These are phyloP conservation scores for Brachionus rotundiformis DNA, from an alignment of 1,140 invertebrate genomes.

Conservation along the genomic window DNA sequence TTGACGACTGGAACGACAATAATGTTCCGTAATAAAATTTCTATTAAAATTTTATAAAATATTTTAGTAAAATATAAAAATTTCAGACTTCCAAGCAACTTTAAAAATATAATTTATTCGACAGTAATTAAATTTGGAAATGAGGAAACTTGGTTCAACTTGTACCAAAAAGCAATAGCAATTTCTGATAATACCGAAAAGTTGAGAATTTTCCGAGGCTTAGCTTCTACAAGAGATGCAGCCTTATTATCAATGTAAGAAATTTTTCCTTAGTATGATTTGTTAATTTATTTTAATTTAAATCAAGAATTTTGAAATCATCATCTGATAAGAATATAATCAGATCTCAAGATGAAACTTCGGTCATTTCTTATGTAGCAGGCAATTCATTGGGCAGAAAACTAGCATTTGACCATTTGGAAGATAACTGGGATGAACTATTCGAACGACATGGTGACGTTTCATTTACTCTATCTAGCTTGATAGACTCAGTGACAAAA, in stretches of 20 bases:
- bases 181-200: slow-evolving; percentile 45
- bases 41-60: neutral
- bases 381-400: neutral
- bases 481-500: slow-evolving; percentile 56
- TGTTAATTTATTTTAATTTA: neutral
- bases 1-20: slow-evolving; percentile 24
- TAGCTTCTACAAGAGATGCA: neutral
- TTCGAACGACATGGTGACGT: slow-evolving; percentile 52
- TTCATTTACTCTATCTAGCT: slow-evolving; percentile 55
- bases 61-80: neutral
- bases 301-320: neutral
- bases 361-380: neutral
- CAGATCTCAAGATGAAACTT: slow-evolving; percentile 38
- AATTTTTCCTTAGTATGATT: neutral
- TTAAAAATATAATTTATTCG: slow-evolving; percentile 28
- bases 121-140: slow-evolving; percentile 21
- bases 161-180: neutral
- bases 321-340: neutral
- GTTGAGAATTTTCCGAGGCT: neutral
- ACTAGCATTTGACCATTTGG: slow-evolving; percentile 45
- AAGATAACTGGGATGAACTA: slow-evolving; percentile 45
- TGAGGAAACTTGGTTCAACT: slow-evolving; percentile 16
- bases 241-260: neutral
- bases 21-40: neutral
- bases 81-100: slow-evolving; percentile 43